Percentiles rank a stretch among this genome's conserved stretches.
phyloP scores from a whole-genome alignment of 2,113 vertebrate genomes.

The Pogona vitticeps region DNA sequence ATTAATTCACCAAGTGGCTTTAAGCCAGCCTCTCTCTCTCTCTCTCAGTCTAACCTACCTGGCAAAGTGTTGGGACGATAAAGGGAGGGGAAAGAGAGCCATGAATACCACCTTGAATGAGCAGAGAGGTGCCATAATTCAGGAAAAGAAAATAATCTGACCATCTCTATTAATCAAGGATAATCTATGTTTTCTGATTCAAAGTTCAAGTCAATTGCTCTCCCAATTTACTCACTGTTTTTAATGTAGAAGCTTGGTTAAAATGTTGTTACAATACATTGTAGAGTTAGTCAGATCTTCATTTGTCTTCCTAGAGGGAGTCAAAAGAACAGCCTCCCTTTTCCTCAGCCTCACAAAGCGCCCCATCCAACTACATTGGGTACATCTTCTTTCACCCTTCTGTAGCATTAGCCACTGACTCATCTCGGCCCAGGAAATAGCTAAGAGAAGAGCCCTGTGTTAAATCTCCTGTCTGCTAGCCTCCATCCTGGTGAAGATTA shows the following conservation, averaged over 20 bases:
- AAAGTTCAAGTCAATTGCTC: neutral
- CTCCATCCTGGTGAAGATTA: too few species aligned
- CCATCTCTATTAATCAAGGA: neutral
- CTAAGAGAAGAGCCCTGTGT: too few species aligned
- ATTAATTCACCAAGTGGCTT: neutral
- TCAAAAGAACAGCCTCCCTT: neutral
- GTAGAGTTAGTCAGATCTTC: too few species aligned
- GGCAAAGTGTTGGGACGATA: neutral
- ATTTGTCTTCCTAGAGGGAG: neutral
- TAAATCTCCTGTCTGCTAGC: too few species aligned
- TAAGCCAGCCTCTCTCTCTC: neutral
- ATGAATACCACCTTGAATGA: neutral
- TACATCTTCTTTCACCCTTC: too few species aligned
- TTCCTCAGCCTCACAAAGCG: too few species aligned
- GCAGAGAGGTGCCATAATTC: neutral
- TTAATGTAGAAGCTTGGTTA: neutral
- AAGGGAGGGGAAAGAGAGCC: neutral
- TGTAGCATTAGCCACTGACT: too few species aligned
- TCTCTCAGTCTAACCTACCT: neutral
- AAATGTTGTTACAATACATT: too few species aligned
- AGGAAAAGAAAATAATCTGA: neutral
- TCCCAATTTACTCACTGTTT: neutral
- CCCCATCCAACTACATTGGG: too few species aligned
- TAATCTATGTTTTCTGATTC: neutral
- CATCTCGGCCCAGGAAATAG: too few species aligned